Evolutionary conservation across 2,113 vertebrate genomes (phyloP), one percentile per base, ranked within the genome.

Genomic region (Picathartes gymnocephalus): DNA sequence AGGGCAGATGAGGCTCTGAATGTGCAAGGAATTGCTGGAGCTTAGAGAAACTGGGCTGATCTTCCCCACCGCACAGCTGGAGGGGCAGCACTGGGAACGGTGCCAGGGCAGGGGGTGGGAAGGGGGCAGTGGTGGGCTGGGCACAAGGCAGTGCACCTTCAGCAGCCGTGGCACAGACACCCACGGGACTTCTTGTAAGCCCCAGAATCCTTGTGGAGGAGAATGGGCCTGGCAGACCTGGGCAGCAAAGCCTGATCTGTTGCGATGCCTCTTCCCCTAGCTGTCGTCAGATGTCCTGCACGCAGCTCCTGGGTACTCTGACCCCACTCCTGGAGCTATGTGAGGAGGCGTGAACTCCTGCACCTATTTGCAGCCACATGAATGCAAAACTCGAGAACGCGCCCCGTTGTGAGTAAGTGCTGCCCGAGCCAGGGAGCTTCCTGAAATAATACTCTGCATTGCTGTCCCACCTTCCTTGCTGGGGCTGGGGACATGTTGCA

Each of bases 361-460:
- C 74, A 85, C 93, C 78, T 87, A 94, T 96, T 95, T 95, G 85
- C 85, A 91, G 90, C 84, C 85, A 42, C 88, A 82, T 78, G 93
- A 95, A 95, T 89, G 93, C 70, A 84, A 91, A 95, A 39, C 90
- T 85, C 5, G 79, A 56, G 90, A 77, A 90, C 1, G 6, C 3
- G 0, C 90, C 92, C 88, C 72, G 39, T 39, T 39, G 48, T 42
- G 53, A 72, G 25, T 68, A 76, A 88, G 90, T 2, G 65, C 81
- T 6, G 7, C 72, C 60, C 0, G 3, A 64, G 81, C 73, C 92
- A 40, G 54, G 40, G 65, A 91, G 74, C 81, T 79, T 79, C 95
- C 93, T 72, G 74, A 94, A 95, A 94, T 96, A 92, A 40, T 69
- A 1, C 19, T 12, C 61, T 16, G 53, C 78, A 82, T 90, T 91